Evolutionary conservation across 2,113 vertebrate species (phyloP), one percentile per base, ranked within the genome.

Genomic region (Willisornis vidua): DNA sequence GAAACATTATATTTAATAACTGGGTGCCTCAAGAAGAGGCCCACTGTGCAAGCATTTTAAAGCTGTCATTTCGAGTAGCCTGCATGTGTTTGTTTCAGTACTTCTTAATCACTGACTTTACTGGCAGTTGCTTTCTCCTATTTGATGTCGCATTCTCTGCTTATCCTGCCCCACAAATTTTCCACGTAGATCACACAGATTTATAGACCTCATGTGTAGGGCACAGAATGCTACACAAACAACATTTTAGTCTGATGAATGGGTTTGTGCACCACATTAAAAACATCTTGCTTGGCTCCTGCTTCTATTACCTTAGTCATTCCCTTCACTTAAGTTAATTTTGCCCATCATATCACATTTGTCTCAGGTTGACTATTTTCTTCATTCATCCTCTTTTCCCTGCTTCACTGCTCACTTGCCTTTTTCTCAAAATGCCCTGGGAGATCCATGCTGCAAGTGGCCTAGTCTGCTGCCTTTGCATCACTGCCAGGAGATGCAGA

Each of bases 161-260:
- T 90, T 72, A 26, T 52, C 71, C 57, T 43, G 55, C 81, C 49
- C 20, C 76, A 90, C 92, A 87, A 23, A 85, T 87, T 89, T 87
- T 90, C 68, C 35, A 14, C 31, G 19, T 61, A 84, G 80, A 94
- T 91, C 78, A 57, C 59, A 66, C 24, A 85, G 29, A 93, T 94
- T 87, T 93, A 91, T 87, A 92, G 83, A 76, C 23, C 43, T 77
- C 4, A 0, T 35, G 29, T 67, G 66, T 66, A 93, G 41, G 33
- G 71, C 52, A 48, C 25, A 79, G 67, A 84, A 84, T 54, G 26
- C 13, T 82, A 58, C 85, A 87, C 57, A 90, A 87, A 71, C 63
- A 54, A 87, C 67, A 62, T 88, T 94, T 93, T 87, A 63, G 49
- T 55, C 85, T 84, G 93, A 95, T 96, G 85, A 90, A 89, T 95